These are phyloP conservation scores for Solenopsis fugax DNA, from an alignment of 1,140 invertebrate species.

Conservation along the genomic window DNA sequence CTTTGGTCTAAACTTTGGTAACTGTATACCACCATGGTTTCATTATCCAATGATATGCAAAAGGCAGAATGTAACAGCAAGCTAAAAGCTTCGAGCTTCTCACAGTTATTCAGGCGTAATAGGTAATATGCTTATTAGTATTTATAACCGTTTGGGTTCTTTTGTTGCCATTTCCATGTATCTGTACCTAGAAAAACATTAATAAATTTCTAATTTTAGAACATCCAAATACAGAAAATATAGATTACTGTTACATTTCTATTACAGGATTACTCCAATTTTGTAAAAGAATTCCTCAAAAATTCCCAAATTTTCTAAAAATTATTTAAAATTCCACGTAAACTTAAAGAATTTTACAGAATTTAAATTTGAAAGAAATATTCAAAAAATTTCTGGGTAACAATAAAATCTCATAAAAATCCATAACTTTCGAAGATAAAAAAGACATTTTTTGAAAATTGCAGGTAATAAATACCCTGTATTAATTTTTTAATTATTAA, in stretches of 20 bases:
- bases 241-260: not conserved
- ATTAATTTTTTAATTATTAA: not conserved
- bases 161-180: conserved; percentile 96
- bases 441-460: too few species aligned
- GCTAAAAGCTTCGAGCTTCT: not conserved
- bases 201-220: conserved; percentile 13
- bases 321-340: too few species aligned
- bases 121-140: conserved; percentile 17
- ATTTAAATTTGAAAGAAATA: too few species aligned
- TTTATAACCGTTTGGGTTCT: conserved; percentile 94
- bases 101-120: conserved; percentile 13
- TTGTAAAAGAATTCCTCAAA: too few species aligned
- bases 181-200: conserved; percentile 89
- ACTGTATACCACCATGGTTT: conserved; percentile 78
- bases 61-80: conserved; percentile 17
- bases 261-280: not conserved
- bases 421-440: too few species aligned
- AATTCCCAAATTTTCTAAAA: too few species aligned
- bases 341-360: too few species aligned
- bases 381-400: too few species aligned
- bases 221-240: conserved; percentile 18
- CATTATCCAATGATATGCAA: conserved; percentile 1
- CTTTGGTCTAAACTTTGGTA: conserved; percentile 81
- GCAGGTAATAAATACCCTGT: not conserved
- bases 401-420: too few species aligned